Evolutionary conservation across 2,888 invertebrate species (phyloP), one percentile per base, ranked within the genome.

Genomic region (Caenorhabditis virilis): DNA sequence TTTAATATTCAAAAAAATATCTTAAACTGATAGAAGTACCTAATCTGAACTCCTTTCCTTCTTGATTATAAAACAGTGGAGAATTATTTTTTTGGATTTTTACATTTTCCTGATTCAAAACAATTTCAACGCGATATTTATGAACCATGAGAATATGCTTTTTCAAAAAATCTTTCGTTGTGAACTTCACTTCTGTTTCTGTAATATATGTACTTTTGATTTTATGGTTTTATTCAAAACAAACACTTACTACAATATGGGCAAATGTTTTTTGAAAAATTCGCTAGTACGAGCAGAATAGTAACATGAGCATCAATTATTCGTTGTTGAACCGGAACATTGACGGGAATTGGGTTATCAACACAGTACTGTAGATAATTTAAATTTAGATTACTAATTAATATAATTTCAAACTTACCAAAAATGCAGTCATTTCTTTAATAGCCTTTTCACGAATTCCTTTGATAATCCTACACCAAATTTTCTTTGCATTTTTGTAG

Each of bases 41-140:
- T 26, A 60, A 39, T 25, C 43, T 54, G 35, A 38, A 60, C 23
- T 60, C 50, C 0, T 25, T 27, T 11, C 61, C 61, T 0, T 26
- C 16, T 3, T 22, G n/a, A 47, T 61, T 51, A 25, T 51, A 55
- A 35, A 55, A 61, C n/a, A 36, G 4, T 2, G 16, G 15, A 30
- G 30, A n/a, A n/a, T 30, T 30, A 13, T 6, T 30, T 6, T 6
- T 30, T 13, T 13, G 13, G 30, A 6, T 9, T 30, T 30, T 30
- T 30, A 6, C 13, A 13, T 30, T 30, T 6, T 9, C 13, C 30
- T 30, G n/a, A 30, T 30, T 30, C 30, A 30, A 30, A 30, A 30
- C 13, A 30, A 6, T 30, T 30, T 30, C 30, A 9, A 13, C 30
- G 13, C 13, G 6, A 6, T 9, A 9, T 30, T 30, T 30, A 30